A percentile compares a stretch with the other conserved stretches of the same genome.
These are phyloP conservation scores for Polyergus mexicanus DNA, from an alignment of 1,140 invertebrate species.

Conservation along the genomic window DNA sequence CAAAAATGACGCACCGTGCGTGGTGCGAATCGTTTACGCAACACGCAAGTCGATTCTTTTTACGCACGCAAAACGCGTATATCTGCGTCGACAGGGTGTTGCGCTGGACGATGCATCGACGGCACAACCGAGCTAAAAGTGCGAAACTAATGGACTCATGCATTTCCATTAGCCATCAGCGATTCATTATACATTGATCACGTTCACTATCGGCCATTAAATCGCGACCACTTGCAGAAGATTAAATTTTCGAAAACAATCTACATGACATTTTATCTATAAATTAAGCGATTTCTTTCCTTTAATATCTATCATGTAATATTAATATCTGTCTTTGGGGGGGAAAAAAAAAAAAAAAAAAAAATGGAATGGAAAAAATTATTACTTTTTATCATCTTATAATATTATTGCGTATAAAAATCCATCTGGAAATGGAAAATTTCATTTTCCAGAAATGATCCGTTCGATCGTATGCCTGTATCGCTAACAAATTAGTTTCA, in stretches of 20 bases:
- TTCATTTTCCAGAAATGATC: background rate
- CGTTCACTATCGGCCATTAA: background rate
- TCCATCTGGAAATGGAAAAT: background rate
- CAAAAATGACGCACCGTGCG: background rate
- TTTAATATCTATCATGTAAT: no score
- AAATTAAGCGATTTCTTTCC: background rate
- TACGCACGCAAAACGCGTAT: background rate
- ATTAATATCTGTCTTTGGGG: no score
- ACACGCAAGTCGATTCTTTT: conserved; percentile 4
- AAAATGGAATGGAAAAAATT: no score
- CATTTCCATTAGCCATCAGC: conserved; percentile 23
- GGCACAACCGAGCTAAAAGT: background rate
- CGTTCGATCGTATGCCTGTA: background rate
- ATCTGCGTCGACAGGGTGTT: conserved; percentile 7
- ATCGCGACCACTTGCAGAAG: no score
- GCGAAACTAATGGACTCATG: conserved; percentile 32
- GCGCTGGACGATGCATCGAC: background rate
- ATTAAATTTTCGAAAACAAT: conserved; percentile 18
- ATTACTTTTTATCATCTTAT: background rate
- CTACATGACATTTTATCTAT: background rate
- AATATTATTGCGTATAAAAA: background rate
- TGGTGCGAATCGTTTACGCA: background rate
- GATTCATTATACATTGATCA: conserved; percentile 18
- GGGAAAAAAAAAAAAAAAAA: no score
- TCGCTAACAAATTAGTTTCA: background rate